phyloP scores from a whole-genome alignment of 64 coral and sea anemone genomes.

The Hydrozoanthus tunicans region DNA sequence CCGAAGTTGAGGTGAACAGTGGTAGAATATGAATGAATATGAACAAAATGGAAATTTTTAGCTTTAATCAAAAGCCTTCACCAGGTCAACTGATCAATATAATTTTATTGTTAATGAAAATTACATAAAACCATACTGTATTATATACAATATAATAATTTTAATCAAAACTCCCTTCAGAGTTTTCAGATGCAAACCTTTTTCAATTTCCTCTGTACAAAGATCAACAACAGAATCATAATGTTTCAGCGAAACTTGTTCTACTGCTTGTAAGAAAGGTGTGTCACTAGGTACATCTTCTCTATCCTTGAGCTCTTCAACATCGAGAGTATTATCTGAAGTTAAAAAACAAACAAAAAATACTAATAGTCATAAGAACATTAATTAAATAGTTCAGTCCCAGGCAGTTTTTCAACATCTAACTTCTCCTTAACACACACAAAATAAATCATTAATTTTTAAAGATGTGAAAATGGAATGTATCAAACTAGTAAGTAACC shows the following conservation, averaged over 20 bases:
- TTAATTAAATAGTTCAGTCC: not conserved
- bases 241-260: conserved; percentile 75
- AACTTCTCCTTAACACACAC: not conserved
- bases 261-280: conserved; percentile 78
- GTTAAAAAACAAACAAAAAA: not conserved
- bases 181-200: conserved; percentile 38
- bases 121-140: no score
- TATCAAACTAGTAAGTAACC: no score
- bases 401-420: not conserved
- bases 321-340: conserved; percentile 65
- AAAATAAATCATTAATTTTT: not conserved
- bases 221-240: conserved; percentile 81
- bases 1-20: no score
- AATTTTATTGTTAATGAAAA: no score
- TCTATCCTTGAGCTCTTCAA: conserved; percentile 33
- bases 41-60: no score
- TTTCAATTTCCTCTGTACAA: conserved; percentile 85
- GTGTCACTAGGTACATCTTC: conserved; percentile 65
- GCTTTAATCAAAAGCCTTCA: no score
- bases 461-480: no score
- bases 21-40: no score
- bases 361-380: not conserved
- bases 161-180: no score
- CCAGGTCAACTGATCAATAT: no score
- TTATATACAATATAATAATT: no score